A percentile compares a stretch with the other conserved stretches of the same genome.
These are phyloP conservation scores for Agrochola circellaris DNA, from an alignment of 2,888 invertebrate species.

Conservation along the genomic window DNA sequence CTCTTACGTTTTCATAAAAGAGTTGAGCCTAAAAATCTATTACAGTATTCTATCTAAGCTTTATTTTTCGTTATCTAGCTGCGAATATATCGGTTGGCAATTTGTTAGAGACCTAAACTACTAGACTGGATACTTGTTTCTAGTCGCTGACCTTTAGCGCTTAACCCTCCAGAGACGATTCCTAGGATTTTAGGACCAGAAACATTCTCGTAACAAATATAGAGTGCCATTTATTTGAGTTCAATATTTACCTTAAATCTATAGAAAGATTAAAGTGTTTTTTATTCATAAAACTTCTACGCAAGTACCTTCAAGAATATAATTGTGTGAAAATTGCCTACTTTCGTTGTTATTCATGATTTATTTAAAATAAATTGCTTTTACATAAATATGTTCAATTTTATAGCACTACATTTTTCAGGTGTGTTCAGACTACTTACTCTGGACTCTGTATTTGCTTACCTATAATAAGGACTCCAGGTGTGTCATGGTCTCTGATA, in stretches of 20 bases:
- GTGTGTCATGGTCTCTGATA: not conserved
- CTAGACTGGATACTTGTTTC: conserved; percentile 22
- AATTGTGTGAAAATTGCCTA: not conserved
- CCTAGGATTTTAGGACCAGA: conserved; percentile 17
- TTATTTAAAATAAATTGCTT: conserved; percentile 19
- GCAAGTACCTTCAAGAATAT: not conserved
- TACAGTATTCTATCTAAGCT: conserved; percentile 11
- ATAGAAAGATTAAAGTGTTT: conserved; percentile 2
- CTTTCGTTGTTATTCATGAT: conserved; percentile 6
- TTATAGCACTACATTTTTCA: not conserved
- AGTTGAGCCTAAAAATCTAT: conserved; percentile 19
- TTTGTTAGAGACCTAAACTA: conserved; percentile 39
- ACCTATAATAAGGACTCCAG: not conserved
- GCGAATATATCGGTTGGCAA: conserved; percentile 40
- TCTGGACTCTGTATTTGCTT: not conserved
- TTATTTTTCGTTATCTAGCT: conserved; percentile 36
- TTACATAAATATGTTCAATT: conserved; percentile 11
- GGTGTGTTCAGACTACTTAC: not conserved
- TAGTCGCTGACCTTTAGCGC: conserved; percentile 32
- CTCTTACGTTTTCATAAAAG: not conserved
- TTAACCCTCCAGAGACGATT: conserved; percentile 34
- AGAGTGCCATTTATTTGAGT: conserved; percentile 28
- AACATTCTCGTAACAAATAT: conserved; percentile 34
- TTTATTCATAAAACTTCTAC: not conserved
- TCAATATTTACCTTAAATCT: conserved; percentile 12